Base-by-base conservation (phyloP, 2,888 invertebrate species). In the Spicauda simplicius region DNA sequence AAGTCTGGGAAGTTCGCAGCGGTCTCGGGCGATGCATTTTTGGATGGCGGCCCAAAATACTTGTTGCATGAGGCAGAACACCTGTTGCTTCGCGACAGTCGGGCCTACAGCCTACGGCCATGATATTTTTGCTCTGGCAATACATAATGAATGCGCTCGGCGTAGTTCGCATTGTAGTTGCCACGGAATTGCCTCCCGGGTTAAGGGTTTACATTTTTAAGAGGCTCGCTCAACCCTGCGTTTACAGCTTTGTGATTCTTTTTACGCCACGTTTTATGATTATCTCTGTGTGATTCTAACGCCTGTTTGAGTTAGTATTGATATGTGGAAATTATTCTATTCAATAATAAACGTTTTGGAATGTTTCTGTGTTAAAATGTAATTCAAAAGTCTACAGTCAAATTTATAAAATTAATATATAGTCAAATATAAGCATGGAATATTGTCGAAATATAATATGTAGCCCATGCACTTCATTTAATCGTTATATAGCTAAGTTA, bases 81-180 rank as follows among this genome's bases (percentile, higher is more conserved):
- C 92, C 91, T 92, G 92, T 93, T 92, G 92, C 74, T 53, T 73
- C 58, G 16, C 48, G 45, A 45, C 12, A 30, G 69, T 75, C 80
- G 77, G 76, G 80, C 84, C 83, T 84, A 83, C 83, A 69, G 72
- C 60, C 69, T 53, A 41, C 64, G 54, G 77, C 77, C 70, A 68
- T 71, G 82, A 83, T 83, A 90, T 91, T 91, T 91, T 91, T 91
- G 88, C 90, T 80, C 82, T 80, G 84, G 83, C 11, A 37, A 91
- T 91, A 91, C 90, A 91, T 92, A 91, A 92, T 92, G 91, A 91
- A 91, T 88, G 90, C 85, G 83, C 80, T 78, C 81, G 80, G 79
- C 77, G 77, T 87, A 85, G 83, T 88, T 82, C 77, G 82, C 78
- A 85, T 84, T 87, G 88, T 84, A 78, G 81, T 82, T 83, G 80